A percentile compares a stretch with the other conserved stretches of the same genome.
These are phyloP conservation scores for Cantharis nigra DNA, from an alignment of 2,888 invertebrate species.

Conservation along the genomic window DNA sequence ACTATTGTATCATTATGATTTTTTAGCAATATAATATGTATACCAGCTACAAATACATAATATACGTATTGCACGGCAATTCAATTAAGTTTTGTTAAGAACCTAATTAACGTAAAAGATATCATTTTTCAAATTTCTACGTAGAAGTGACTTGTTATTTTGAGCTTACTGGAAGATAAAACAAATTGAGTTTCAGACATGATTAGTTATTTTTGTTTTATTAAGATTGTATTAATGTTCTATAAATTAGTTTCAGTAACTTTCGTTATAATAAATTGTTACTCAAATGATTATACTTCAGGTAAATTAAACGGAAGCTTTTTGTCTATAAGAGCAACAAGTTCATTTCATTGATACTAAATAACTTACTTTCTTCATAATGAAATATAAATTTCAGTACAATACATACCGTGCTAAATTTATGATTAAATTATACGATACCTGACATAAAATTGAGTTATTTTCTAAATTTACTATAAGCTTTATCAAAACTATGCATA, in stretches of 20 bases:
- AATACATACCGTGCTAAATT: not conserved
- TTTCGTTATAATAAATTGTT: not conserved
- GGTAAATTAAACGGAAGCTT: not conserved
- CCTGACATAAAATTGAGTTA: conserved; percentile 13
- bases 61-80: not conserved
- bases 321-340: not conserved
- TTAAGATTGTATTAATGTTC: not conserved
- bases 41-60: not conserved
- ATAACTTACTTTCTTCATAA: not conserved
- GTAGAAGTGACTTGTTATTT: conserved; percentile 11
- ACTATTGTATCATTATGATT: too few relatives aligned
- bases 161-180: conserved; percentile 5
- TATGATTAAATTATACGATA: conserved; percentile 10
- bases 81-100: not conserved
- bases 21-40: not conserved
- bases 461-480: conserved; percentile 20
- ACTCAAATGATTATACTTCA: not conserved
- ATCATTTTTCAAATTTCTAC: conserved; percentile 11
- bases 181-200: conserved; percentile 10
- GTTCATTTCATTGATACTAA: not conserved
- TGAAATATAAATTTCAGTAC: not conserved
- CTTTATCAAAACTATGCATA: conserved; percentile 20
- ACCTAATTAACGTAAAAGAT: not conserved
- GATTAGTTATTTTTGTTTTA: not conserved
- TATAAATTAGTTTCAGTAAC: not conserved